These are phyloP conservation scores for Temnothorax longispinosus DNA, from an alignment of 1,140 invertebrate genomes.

Conservation along the genomic window DNA sequence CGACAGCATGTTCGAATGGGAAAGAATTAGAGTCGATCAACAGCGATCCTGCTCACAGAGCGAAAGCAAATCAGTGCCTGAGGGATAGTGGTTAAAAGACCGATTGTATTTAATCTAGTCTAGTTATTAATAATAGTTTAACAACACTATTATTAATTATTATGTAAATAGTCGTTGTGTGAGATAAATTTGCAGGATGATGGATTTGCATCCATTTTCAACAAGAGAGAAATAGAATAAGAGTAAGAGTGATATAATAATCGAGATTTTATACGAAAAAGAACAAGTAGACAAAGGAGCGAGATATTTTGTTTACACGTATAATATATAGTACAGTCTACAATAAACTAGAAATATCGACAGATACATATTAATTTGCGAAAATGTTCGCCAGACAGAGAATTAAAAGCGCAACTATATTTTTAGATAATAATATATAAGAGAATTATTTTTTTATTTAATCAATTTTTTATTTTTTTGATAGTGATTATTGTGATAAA, in stretches of 20 bases:
- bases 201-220: not conserved
- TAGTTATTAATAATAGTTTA: not conserved
- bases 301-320: not conserved
- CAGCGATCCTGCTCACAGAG: not conserved
- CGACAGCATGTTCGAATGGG: not conserved
- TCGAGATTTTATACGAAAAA: not conserved
- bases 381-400: not conserved
- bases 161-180: not conserved
- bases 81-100: not conserved
- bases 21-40: not conserved
- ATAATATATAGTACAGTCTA: not conserved
- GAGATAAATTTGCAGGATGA: not conserved
- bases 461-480: not conserved
- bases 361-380: not conserved
- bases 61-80: not conserved
- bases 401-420: not conserved
- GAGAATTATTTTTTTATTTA: slow-evolving; percentile 1
- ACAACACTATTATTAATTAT: slow-evolving; percentile 6
- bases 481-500: slow-evolving; percentile 17
- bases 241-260: slow-evolving; percentile 3
- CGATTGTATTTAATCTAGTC: not conserved
- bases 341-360: not conserved
- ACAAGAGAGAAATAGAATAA: not conserved
- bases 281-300: not conserved
- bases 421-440: slow-evolving; percentile 1